Evolutionary conservation across 1,140 invertebrate genomes (phyloP).

Genomic region (Drosophila serrata): DNA sequence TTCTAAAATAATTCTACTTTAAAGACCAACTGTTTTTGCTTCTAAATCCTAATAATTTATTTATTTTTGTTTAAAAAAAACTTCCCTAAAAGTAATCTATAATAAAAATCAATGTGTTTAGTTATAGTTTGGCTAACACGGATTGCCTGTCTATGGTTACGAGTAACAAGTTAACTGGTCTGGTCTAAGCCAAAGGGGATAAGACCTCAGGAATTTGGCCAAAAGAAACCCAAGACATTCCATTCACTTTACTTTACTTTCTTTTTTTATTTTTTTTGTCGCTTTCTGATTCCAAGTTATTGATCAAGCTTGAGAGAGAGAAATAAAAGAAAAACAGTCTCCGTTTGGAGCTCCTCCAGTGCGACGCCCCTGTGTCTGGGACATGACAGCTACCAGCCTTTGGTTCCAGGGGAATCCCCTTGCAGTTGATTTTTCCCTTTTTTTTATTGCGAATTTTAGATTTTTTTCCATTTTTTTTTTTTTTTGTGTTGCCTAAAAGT

Average conservation of each 20-base stretch:
- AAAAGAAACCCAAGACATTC: conserved; percentile 37
- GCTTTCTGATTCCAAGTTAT: conserved; percentile 32
- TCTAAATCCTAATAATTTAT: background rate
- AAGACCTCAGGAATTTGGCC: conserved; percentile 11
- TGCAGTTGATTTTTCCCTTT: conserved; percentile 39
- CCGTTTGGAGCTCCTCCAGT: conserved; percentile 3
- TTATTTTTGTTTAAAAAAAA: background rate
- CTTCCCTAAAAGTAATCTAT: conserved; percentile 44
- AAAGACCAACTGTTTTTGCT: too few relatives aligned
- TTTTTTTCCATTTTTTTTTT: conserved; percentile 25
- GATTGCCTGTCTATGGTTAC: conserved; percentile 50
- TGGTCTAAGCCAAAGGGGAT: conserved; percentile 7
- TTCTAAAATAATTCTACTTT: background rate
- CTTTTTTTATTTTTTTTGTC: background rate
- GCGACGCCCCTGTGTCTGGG: conserved; percentile 44
- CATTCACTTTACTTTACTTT: background rate
- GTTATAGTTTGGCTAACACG: background rate
- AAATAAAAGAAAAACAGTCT: conserved; percentile 7
- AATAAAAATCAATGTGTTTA: conserved; percentile 41
- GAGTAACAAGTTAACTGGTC: conserved; percentile 71
- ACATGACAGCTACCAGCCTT: conserved; percentile 42
- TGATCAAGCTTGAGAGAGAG: conserved; percentile 28
- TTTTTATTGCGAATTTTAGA: conserved; percentile 26
- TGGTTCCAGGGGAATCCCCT: conserved; percentile 25
- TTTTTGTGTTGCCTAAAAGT: conserved; percentile 29